Evolutionary conservation across 1,140 invertebrate species (phyloP), one percentile per base, ranked within the genome.

Genomic region (Cydia splendana): DNA sequence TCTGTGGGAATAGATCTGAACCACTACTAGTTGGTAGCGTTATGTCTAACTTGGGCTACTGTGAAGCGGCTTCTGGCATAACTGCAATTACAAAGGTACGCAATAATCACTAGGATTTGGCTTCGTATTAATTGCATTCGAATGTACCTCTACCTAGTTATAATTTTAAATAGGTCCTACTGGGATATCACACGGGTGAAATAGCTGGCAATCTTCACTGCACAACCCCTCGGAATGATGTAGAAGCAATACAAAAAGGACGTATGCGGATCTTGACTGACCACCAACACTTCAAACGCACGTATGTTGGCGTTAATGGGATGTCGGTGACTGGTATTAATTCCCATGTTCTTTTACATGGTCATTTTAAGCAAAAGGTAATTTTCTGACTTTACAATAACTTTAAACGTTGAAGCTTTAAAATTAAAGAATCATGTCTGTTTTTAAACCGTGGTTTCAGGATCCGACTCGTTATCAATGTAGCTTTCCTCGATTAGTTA

Each of bases 11-110:
- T 48, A 87, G 95, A 34, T 80, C 88, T 24, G 71, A 81, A 18
- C 95, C 96, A 34, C 89, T 97, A 3, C 83, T 95, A 1, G 95
- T 97, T 76, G 96, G 96, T 6, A 96, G 96, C 13, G 94, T 96
- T 2, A 96, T 96, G 82, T 95, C 95, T 9, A 96, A 96, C 87
- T 95, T 96, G 94, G 96, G 96, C 0, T 96, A 96, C 81, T 91
- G 94, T 28, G 96, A 96, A 85, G 94, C 95, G 53, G 95, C 95
- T 7, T 95, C 95, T 84, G 94, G 94, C 71, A 79, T 95, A 4
- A 93, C 94, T 75, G 89, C 94, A 28, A 80, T 96, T 30, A 94
- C 94, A 28, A 96, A 96, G 87, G 93, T 93, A n/a, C 5, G 34
- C 34, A 24, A 75, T 34, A 34, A 34, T 34, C 34, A 34, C 34